Evolutionary conservation across 1,140 invertebrate species (phyloP).

Genomic region (Drosophila murphyi): DNA sequence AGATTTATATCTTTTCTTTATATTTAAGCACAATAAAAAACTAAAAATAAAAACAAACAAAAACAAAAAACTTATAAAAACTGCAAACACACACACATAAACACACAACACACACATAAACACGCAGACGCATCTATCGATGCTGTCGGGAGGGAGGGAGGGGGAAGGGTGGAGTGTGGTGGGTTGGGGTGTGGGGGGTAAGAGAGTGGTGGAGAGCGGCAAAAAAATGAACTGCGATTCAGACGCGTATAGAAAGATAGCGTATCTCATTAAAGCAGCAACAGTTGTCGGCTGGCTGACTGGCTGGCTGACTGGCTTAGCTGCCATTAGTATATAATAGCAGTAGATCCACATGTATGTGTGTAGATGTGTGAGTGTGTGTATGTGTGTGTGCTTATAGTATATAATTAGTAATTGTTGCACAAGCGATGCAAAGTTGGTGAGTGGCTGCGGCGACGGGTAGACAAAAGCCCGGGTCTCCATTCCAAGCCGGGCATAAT

Average conservation of each 20-base stretch:
- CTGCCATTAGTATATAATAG: constrained; percentile 36
- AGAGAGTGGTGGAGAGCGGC: neutral
- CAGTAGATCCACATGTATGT: neutral
- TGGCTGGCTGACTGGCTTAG: neutral
- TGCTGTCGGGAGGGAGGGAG: neutral
- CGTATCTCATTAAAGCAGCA: constrained; percentile 78
- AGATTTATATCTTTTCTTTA: constrained; percentile 75
- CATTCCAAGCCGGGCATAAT: constrained; percentile 43
- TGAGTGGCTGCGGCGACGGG: constrained; percentile 16
- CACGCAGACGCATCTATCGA: constrained; percentile 33
- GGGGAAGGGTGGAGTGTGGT: no score
- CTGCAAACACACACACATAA: constrained; percentile 16
- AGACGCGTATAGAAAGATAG: constrained; percentile 57
- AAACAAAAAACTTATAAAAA: constrained; percentile 28
- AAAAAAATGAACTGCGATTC: constrained; percentile 21
- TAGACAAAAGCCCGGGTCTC: neutral
- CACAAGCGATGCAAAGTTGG: constrained; percentile 71
- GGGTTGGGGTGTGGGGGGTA: no score
- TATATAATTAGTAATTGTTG: constrained; percentile 83
- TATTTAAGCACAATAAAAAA: constrained; percentile 61
- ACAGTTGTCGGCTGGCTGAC: constrained; percentile 24
- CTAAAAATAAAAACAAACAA: constrained; percentile 39
- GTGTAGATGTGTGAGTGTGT: neutral
- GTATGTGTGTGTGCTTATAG: constrained; percentile 24
- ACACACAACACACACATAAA: neutral